Conservation (phyloP, 2,797 vertebrate genomes). For the Loriculus beryllinus region DNA sequence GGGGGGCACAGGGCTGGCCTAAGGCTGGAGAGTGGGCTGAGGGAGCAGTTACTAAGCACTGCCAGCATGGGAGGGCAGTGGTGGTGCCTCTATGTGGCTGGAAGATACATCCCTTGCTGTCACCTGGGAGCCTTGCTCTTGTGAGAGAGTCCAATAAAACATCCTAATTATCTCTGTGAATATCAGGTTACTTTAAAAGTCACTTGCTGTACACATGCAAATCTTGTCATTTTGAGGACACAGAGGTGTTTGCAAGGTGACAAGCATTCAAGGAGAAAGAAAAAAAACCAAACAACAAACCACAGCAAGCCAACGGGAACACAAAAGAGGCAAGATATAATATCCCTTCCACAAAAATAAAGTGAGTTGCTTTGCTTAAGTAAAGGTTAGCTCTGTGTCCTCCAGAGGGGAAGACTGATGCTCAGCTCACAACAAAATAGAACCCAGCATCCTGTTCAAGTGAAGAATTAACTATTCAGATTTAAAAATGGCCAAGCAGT, state of each 20-base stretch:
- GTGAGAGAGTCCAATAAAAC: neutral
- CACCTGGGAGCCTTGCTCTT: neutral
- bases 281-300: neutral
- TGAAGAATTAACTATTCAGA: neutral
- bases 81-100: too few species aligned
- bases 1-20: neutral
- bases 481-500: neutral
- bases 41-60: neutral
- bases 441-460: neutral
- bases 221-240: neutral
- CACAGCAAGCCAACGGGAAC: neutral
- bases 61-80: rapidly evolving
- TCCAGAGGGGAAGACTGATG: neutral
- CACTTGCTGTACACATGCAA: neutral
- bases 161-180: neutral
- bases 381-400: neutral
- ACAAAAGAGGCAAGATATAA: neutral
- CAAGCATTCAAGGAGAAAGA: neutral
- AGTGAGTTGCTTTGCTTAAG: neutral
- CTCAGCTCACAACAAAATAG: neutral
- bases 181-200: neutral
- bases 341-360: neutral
- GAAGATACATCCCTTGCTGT: neutral
- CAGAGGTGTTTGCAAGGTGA: neutral
- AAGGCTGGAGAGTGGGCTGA: neutral